Evolutionary conservation across 2,888 invertebrate species (phyloP).

Genomic region (Ryuthela nishihirai): DNA sequence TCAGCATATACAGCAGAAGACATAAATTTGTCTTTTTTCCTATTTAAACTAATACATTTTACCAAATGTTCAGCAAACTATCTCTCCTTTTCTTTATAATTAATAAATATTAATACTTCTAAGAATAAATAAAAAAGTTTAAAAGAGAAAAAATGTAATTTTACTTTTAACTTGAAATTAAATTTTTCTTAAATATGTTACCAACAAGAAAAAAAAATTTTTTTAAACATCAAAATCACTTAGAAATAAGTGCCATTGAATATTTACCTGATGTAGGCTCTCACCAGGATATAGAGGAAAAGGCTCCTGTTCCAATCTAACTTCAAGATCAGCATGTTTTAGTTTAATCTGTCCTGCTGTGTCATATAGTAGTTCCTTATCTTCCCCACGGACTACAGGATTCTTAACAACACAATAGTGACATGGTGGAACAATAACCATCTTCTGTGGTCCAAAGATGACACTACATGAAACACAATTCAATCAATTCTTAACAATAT

Average conservation of each 20-base stretch:
- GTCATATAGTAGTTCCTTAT: constrained; percentile 49
- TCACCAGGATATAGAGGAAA: constrained; percentile 57
- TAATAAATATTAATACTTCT: too few species aligned
- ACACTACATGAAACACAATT: constrained; percentile 47
- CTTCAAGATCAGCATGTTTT: constrained; percentile 54
- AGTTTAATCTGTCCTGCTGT: constrained; percentile 51
- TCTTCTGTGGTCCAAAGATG: constrained; percentile 52
- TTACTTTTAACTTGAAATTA: too few species aligned
- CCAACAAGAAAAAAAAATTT: constrained; percentile 25
- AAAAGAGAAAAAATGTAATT: too few species aligned
- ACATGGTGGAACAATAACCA: constrained; percentile 55
- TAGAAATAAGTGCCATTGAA: constrained; percentile 3
- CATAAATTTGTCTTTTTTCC: too few species aligned
- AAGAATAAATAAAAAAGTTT: too few species aligned
- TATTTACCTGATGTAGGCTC: constrained; percentile 39
- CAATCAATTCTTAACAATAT: too few species aligned
- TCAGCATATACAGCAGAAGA: too few species aligned
- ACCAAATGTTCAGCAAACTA: too few species aligned
- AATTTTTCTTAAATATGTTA: constrained; percentile 6
- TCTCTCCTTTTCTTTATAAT: too few species aligned
- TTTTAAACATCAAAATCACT: too few species aligned
- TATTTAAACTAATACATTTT: too few species aligned
- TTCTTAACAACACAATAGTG: constrained; percentile 55
- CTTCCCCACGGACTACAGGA: constrained; percentile 51
- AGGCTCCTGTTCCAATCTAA: constrained; percentile 55